A percentile compares a stretch with the other conserved stretches of the same genome.
phyloP scores from a whole-genome alignment of 2,888 invertebrate genomes.

The Herminia tarsipennalis region DNA sequence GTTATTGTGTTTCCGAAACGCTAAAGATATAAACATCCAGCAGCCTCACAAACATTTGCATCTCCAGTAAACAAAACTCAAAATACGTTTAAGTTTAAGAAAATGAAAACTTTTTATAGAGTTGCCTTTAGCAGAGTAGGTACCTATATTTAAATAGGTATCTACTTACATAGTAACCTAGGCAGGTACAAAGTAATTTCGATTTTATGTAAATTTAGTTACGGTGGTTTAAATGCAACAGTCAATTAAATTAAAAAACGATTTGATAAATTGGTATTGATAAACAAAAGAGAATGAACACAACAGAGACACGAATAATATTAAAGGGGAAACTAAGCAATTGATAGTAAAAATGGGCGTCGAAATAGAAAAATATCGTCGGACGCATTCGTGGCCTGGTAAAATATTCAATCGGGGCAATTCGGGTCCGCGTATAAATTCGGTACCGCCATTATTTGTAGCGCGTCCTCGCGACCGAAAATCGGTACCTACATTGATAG shows the following conservation, averaged over 20 bases:
- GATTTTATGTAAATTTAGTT: not conserved
- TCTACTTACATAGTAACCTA: not conserved
- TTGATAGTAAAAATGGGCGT: conserved; percentile 83
- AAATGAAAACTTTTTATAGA: conserved; percentile 5
- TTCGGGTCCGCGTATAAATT: conserved; percentile 84
- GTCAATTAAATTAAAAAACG: not conserved
- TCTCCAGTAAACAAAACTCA: conserved; percentile 37
- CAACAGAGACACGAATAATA: conserved; percentile 71
- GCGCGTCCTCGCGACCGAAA: conserved; percentile 81
- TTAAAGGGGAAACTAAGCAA: conserved; percentile 83
- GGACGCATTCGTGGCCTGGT: conserved; percentile 82
- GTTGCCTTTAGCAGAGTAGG: not conserved
- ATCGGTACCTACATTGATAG: conserved; percentile 83
- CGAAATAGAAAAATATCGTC: conserved; percentile 84
- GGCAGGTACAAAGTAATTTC: not conserved
- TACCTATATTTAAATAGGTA: not conserved
- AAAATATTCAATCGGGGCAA: conserved; percentile 85
- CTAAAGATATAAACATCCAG: conserved; percentile 60
- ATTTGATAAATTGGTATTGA: not conserved
- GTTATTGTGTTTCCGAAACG: conserved; percentile 82
- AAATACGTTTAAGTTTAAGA: conserved; percentile 15
- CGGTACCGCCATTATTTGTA: conserved; percentile 82
- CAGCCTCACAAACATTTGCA: conserved; percentile 45
- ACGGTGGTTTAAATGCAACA: not conserved
- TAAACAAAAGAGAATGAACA: conserved; percentile 28